phyloP scores from a whole-genome alignment of 2,888 invertebrate species.

The Calameuta pallipes region DNA sequence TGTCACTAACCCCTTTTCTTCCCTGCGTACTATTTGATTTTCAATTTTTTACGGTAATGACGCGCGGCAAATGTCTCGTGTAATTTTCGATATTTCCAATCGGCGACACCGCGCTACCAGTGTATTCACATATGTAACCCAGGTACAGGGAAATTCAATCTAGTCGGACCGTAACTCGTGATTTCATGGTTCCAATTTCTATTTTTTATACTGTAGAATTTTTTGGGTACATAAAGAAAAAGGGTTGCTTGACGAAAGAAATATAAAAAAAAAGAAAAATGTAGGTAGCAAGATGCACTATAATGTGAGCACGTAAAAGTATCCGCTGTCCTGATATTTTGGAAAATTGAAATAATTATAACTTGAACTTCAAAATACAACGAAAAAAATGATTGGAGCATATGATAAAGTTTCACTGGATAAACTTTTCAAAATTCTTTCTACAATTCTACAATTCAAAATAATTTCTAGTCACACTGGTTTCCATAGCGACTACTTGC shows the following conservation, averaged over 20 bases:
- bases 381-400: no score
- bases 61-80: constrained; percentile 61
- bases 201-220: neutral
- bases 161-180: neutral
- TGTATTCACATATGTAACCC: neutral
- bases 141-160: neutral
- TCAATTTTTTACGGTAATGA: constrained; percentile 55
- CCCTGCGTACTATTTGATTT: constrained; percentile 58
- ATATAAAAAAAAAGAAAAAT: neutral
- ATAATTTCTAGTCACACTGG: no score
- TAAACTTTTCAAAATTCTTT: no score
- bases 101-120: neutral
- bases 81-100: constrained; percentile 59
- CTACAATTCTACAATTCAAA: no score
- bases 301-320: neutral
- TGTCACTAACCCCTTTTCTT: constrained; percentile 49
- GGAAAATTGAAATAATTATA: no score
- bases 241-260: neutral
- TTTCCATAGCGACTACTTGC: no score
- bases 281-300: neutral
- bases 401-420: no score
- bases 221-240: neutral
- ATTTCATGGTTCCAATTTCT: neutral
- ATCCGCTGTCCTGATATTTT: neutral
- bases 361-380: no score